Evolutionary conservation across 2,888 invertebrate species (phyloP).

Genomic region (Perizoma affinitatum): DNA sequence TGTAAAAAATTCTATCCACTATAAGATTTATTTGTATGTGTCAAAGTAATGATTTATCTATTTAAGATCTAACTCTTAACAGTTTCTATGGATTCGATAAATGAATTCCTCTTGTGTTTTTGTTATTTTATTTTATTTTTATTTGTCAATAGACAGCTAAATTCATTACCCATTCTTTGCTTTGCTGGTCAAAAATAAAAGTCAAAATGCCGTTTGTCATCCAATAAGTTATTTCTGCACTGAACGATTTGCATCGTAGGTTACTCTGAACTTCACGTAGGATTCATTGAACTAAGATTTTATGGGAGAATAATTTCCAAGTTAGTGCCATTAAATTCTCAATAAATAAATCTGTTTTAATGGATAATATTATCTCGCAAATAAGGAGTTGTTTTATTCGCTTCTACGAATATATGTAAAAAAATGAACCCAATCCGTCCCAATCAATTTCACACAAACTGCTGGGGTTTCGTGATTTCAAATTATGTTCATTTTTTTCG

Average conservation of each 20-base stretch:
- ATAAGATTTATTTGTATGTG: no score
- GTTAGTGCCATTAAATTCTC: conserved; percentile 6
- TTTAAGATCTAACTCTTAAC: no score
- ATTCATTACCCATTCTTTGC: no score
- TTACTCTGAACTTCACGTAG: conserved; percentile 14
- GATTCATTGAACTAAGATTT: conserved; percentile 37
- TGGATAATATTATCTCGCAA: conserved; percentile 5
- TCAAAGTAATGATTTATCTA: no score
- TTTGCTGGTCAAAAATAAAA: conserved; percentile 7
- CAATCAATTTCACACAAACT: not conserved
- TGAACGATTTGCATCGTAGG: conserved; percentile 11
- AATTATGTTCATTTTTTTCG: no score
- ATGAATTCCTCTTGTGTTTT: no score
- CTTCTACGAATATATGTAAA: not conserved
- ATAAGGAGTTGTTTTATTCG: conserved; percentile 9
- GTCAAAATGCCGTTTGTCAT: conserved; percentile 32
- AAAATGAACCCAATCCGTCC: conserved; percentile 1
- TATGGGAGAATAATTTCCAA: conserved; percentile 27
- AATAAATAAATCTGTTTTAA: conserved; percentile 25
- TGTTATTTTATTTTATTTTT: no score
- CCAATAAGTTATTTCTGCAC: conserved; percentile 33
- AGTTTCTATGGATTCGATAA: no score
- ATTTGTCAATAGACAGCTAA: no score
- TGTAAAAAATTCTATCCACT: no score
- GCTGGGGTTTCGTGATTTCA: no score